phyloP scores from a whole-genome alignment of 1,140 invertebrate species.

The Akabosia matsudoensis region DNA sequence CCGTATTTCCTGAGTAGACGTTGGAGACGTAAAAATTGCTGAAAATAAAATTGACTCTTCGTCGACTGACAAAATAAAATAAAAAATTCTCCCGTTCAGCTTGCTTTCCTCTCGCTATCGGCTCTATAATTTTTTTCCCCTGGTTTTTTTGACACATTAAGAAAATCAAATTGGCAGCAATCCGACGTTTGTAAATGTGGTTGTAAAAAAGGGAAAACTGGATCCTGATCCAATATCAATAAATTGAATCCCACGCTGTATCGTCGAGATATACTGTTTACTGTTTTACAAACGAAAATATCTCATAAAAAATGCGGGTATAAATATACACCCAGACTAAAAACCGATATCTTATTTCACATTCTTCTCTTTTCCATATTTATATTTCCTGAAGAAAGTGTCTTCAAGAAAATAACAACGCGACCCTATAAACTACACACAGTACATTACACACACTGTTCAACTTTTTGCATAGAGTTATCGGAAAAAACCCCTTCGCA shows the following conservation, averaged over 20 bases:
- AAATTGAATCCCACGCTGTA: constrained; percentile 18
- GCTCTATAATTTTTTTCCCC: no score
- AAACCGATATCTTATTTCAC: neutral
- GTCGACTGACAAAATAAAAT: no score
- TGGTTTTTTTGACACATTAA: constrained; percentile 16
- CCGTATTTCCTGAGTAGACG: neutral
- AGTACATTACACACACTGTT: neutral
- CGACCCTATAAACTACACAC: neutral
- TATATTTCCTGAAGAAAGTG: no score
- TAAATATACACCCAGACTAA: neutral
- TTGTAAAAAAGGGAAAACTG: constrained; percentile 12
- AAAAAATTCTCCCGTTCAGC: no score
- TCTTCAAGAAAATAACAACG: no score
- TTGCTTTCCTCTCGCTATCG: no score
- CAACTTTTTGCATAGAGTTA: neutral
- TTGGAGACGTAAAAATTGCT: constrained; percentile 8
- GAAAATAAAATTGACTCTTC: neutral
- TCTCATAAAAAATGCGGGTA: neutral
- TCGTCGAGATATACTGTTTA: no score
- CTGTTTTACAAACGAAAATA: neutral
- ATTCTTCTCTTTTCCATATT: neutral
- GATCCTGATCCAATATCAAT: constrained; percentile 25
- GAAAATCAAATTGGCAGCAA: constrained; percentile 23
- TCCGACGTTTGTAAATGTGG: constrained; percentile 16
- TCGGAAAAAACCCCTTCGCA: neutral